A percentile compares a stretch with the other conserved stretches of the same genome.
Evolutionary conservation across 2,797 vertebrate species (phyloP).

Genomic region (Eulemur rubriventer): DNA sequence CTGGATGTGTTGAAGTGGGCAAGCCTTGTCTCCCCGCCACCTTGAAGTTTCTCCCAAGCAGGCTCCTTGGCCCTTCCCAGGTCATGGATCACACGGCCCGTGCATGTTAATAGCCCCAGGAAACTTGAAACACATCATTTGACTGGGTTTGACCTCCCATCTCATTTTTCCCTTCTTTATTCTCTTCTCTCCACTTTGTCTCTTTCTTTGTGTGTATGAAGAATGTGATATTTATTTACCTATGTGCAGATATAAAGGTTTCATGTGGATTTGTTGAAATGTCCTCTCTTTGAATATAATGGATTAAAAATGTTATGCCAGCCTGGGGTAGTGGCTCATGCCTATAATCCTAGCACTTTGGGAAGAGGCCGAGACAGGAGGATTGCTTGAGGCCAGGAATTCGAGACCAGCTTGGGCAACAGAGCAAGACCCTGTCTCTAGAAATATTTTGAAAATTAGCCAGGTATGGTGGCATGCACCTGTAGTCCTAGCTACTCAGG

Average conservation of each 20-base stretch:
- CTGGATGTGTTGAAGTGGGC: background rate
- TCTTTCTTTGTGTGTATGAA: background rate
- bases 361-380: background rate
- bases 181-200: background rate
- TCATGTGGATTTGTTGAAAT: background rate
- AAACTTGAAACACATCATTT: accelerated
- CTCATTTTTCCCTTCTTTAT: background rate
- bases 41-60: background rate
- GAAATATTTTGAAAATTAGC: background rate
- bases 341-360: background rate
- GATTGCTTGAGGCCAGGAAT: background rate
- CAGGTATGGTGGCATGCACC: background rate
- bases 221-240: background rate
- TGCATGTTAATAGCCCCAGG: background rate
- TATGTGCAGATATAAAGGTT: background rate
- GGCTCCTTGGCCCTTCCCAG: background rate
- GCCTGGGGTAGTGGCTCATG: background rate
- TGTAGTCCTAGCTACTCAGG: background rate
- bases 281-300: background rate
- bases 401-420: background rate
- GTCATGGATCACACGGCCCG: background rate
- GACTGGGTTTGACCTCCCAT: background rate
- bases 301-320: background rate
- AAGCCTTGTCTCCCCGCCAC: background rate
- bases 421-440: background rate